These are phyloP conservation scores for Rhizomys pruinosus DNA, from an alignment of 2,113 vertebrate species.

Conservation along the genomic window DNA sequence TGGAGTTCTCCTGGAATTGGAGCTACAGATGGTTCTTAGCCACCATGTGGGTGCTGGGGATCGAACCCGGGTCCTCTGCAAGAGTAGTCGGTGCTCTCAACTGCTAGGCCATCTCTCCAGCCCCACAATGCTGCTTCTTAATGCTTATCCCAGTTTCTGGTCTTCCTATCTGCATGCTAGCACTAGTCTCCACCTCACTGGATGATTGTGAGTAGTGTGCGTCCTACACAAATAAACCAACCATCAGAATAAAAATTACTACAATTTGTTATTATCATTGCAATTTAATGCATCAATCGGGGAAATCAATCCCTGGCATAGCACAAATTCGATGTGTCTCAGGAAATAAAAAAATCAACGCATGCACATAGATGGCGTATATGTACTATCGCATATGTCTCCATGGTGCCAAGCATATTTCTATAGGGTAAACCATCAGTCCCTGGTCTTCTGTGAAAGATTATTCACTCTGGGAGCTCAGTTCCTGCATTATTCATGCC, in stretches of 20 bases:
- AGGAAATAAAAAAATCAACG: not conserved
- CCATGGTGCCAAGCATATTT: slow-evolving; percentile 62
- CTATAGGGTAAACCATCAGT: slow-evolving; percentile 84
- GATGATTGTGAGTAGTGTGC: not conserved
- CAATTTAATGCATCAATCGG: not conserved
- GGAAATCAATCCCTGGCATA: not conserved
- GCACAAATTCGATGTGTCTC: not conserved
- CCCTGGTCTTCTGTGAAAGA: slow-evolving; percentile 82
- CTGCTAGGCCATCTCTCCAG: too few species aligned
- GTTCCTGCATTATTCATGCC: slow-evolving; percentile 88
- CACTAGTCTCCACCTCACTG: not conserved
- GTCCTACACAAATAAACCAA: not conserved
- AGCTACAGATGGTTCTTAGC: too few species aligned
- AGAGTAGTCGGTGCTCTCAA: too few species aligned
- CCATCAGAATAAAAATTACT: not conserved
- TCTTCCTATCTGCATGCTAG: not conserved
- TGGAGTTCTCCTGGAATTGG: too few species aligned
- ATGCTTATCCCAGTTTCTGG: not conserved
- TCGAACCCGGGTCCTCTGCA: too few species aligned
- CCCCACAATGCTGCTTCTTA: not conserved
- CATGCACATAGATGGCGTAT: not conserved
- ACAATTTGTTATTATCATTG: not conserved
- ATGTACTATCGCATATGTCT: slow-evolving; percentile 27
- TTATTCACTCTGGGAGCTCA: slow-evolving; percentile 84
- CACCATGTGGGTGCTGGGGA: too few species aligned